Base-by-base conservation (phyloP, 2,113 vertebrate genomes). In the Cathartes aura region DNA sequence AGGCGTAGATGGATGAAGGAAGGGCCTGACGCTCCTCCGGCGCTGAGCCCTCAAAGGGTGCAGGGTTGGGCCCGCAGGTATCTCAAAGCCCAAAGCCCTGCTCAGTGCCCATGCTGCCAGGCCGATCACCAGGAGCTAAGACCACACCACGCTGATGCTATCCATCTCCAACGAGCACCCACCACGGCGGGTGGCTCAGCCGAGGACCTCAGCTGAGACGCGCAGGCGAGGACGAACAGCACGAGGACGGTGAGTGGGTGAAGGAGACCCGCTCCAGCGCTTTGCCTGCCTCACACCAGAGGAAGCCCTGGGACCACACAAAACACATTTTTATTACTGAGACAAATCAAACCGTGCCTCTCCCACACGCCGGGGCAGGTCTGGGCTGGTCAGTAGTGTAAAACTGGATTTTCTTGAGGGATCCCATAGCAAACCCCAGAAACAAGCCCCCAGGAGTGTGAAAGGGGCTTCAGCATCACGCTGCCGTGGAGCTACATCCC, bases 221-320 rank as follows among this genome's bases (percentile, higher is more conserved):
- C 1, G 1, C 11, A 3, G 34, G 14, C 0, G 3, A 55, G 50
- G 14, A 32, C 20, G 19, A 20, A 50, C 19, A 40, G 55, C 63
- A 42, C 0, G 2, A 63, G n/a, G 29, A 34, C 0, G 4, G 59
- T 1, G 6, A 48, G 48, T 1, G 0, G 38, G 15, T 1, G 1
- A 47, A n/a, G 40, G 45, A 27, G 16, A 23, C 12, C 4, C 5
- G 30, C 47, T 67, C 27, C 32, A 8, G 19, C 4, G 7, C 48
- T 59, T 59, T 48, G 26, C 30, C 30, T 23, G 15, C 30, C n/a
- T 45, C 32, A 9, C 34, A 3, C 29, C 19, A 15, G 38, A 80
- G 15, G 30, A 80, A 80, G 34, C 26, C 38, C 43, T 50, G 52
- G 5, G 15, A 75, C 34, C 43, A 29, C 4, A 1, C 2, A 40